A percentile compares a stretch with the other conserved stretches of the same genome.
Conservation (phyloP, 2,113 vertebrate species). For the Ageneiosus marmoratus region DNA sequence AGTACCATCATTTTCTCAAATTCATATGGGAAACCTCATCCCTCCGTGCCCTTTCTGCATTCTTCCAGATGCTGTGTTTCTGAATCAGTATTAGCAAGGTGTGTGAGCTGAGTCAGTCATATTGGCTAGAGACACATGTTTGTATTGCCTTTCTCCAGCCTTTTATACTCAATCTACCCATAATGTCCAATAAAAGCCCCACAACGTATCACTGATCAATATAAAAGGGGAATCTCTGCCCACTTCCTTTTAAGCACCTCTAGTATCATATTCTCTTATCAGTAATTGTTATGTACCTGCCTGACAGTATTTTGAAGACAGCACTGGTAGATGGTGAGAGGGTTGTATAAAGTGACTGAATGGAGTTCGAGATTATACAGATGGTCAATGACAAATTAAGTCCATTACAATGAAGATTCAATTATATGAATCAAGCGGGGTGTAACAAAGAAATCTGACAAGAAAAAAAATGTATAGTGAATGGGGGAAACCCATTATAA, state of each 20-base stretch:
- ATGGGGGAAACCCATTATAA: conserved; percentile 23
- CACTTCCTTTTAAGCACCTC: conserved; percentile 55
- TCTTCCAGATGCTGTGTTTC: conserved; percentile 53
- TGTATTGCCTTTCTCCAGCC: not conserved
- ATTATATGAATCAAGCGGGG: not conserved
- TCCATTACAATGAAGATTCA: not conserved
- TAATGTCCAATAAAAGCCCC: not conserved
- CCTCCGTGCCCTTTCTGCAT: conserved; percentile 13
- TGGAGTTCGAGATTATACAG: conserved; percentile 61
- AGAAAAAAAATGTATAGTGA: conserved; percentile 18
- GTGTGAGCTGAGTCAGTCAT: conserved; percentile 32
- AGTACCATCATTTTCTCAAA: conserved; percentile 36
- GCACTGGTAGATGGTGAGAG: conserved; percentile 41
- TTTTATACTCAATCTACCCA: too few relatives aligned
- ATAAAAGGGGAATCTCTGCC: not conserved
- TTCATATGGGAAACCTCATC: conserved; percentile 19
- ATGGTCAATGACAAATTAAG: conserved; percentile 19
- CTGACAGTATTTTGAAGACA: conserved; percentile 66
- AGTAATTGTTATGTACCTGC: conserved; percentile 67
- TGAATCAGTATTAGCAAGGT: conserved; percentile 51
- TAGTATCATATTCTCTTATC: conserved; percentile 71
- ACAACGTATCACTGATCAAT: conserved; percentile 19
- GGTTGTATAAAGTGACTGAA: conserved; percentile 57
- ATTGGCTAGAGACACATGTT: conserved; percentile 27
- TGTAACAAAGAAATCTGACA: conserved; percentile 2